These are phyloP conservation scores for Saguinus midas DNA, from an alignment of 2,113 vertebrate genomes.

Conservation along the genomic window DNA sequence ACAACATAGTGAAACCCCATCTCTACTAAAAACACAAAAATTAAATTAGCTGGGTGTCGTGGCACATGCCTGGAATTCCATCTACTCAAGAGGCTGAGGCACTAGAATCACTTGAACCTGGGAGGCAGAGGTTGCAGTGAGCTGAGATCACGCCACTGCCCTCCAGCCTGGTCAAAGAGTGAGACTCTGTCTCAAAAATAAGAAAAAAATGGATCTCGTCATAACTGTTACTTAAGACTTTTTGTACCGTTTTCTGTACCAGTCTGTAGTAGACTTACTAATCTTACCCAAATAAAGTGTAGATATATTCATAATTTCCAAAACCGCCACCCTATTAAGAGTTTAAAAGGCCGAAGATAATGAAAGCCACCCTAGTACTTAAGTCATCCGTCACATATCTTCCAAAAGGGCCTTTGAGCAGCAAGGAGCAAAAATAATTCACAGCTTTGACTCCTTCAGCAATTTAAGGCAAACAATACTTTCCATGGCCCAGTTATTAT, in stretches of 20 bases:
- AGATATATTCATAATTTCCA: not conserved
- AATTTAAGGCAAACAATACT: not conserved
- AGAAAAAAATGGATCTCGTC: not conserved
- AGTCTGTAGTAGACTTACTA: not conserved
- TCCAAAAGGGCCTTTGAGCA: constrained; percentile 16
- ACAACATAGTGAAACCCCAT: too few species aligned
- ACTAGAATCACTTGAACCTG: too few species aligned
- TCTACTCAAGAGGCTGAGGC: too few species aligned
- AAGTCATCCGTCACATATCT: not conserved
- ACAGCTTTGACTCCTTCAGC: constrained; percentile 32
- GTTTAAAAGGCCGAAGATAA: constrained; percentile 7
- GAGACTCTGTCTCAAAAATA: too few species aligned
- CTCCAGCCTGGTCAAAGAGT: too few species aligned
- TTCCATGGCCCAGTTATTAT: not conserved
- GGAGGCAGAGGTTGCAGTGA: too few species aligned
- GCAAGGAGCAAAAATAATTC: constrained; percentile 15
- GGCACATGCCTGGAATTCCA: too few species aligned
- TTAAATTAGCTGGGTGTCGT: too few species aligned
- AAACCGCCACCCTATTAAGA: not conserved
- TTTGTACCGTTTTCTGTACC: not conserved
- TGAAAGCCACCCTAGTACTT: not conserved
- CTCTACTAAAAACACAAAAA: too few species aligned
- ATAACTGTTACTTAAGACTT: not conserved
- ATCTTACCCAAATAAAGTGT: not conserved
- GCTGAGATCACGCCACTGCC: too few species aligned